Evolutionary conservation across 2,797 vertebrate genomes (phyloP).

Genomic region (Orestias chungarensis): DNA sequence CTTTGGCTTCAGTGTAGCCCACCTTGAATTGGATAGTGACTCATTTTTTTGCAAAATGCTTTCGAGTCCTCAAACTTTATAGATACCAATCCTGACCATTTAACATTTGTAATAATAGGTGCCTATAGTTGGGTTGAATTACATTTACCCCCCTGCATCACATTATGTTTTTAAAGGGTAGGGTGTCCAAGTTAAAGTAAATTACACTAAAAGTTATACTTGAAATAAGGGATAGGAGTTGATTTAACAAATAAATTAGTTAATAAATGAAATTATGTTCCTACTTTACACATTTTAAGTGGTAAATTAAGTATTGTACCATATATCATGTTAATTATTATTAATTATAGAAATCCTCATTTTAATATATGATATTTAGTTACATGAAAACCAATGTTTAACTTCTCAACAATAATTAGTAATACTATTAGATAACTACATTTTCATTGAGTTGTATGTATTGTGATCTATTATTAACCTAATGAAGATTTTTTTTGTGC

Average conservation of each 20-base stretch:
- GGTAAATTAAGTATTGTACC: neutral
- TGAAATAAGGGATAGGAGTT: neutral
- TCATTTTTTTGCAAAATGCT: no score
- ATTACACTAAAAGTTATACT: neutral
- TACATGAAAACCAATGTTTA: neutral
- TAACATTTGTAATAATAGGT: slow-evolving; percentile 17
- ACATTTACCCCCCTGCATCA: neutral
- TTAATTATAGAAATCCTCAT: neutral
- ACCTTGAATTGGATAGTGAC: neutral
- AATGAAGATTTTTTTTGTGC: neutral
- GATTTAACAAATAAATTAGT: neutral
- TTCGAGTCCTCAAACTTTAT: neutral
- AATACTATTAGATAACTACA: no score
- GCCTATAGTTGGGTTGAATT: neutral
- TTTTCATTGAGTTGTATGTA: neutral
- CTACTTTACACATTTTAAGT: neutral
- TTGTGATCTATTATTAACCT: neutral
- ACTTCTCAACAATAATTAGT: no score
- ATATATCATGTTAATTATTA: neutral
- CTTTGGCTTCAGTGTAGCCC: neutral
- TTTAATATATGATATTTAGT: neutral
- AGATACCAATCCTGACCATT: neutral
- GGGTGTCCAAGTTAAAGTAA: neutral
- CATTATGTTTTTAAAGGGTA: neutral
- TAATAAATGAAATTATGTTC: neutral